Conservation (phyloP, 1,140 invertebrate genomes). For the Paraescarpia echinospica region DNA sequence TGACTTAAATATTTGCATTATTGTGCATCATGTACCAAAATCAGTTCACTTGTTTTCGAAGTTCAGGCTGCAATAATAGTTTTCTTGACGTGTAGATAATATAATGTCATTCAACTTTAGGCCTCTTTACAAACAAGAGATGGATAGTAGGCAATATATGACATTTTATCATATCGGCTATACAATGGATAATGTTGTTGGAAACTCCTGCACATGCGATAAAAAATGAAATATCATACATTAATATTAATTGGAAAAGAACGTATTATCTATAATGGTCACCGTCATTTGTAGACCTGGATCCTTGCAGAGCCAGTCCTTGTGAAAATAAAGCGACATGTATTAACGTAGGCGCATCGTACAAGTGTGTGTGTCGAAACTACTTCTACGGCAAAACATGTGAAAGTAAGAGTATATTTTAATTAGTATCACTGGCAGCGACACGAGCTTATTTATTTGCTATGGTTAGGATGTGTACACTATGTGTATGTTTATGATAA, state of each 20-base stretch:
- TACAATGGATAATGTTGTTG: background rate
- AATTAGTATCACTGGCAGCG: background rate
- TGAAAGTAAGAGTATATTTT: background rate
- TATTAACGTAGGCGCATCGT: background rate
- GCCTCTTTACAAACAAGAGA: background rate
- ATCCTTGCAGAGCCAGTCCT: background rate
- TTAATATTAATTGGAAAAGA: too few species aligned
- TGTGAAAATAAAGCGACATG: background rate
- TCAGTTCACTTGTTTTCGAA: too few species aligned
- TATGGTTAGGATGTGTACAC: background rate
- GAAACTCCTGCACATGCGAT: background rate
- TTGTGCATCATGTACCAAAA: too few species aligned
- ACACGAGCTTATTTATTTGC: background rate
- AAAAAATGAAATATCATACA: too few species aligned
- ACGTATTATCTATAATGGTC: background rate
- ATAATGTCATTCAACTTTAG: too few species aligned
- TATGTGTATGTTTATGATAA: too few species aligned
- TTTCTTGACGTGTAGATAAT: too few species aligned
- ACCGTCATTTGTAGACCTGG: background rate
- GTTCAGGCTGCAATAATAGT: too few species aligned
- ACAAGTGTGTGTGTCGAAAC: background rate
- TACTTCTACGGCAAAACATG: background rate
- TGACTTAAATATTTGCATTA: too few species aligned
- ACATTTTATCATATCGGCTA: background rate
- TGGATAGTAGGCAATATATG: background rate